These are phyloP conservation scores for Okamejei kenojei DNA, from an alignment of 2,797 vertebrate genomes.

Conservation along the genomic window DNA sequence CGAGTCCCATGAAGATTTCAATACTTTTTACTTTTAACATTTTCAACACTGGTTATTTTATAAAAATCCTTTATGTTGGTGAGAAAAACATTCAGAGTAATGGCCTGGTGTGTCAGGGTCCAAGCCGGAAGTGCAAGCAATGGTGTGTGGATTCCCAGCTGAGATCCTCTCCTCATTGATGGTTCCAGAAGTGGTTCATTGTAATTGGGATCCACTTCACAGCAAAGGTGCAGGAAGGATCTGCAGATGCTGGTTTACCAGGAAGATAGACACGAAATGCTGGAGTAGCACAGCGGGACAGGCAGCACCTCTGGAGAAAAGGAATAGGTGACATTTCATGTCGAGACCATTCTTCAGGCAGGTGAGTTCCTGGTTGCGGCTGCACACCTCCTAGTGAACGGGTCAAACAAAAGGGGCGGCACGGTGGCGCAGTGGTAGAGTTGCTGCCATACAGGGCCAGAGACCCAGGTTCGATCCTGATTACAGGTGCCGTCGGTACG, in stretches of 20 bases:
- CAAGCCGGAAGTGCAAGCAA: background rate
- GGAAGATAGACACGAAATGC: no score
- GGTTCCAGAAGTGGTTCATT: background rate
- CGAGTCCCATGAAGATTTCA: background rate
- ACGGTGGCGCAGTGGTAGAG: no score
- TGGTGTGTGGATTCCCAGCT: background rate
- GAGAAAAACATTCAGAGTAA: background rate
- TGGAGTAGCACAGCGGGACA: no score
- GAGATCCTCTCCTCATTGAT: background rate
- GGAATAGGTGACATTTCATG: no score
- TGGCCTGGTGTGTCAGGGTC: background rate
- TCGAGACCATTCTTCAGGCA: no score
- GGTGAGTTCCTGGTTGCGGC: background rate
- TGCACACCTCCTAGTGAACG: background rate
- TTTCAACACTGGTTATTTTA: background rate
- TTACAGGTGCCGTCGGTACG: no score
- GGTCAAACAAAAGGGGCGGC: background rate
- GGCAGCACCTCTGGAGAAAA: no score
- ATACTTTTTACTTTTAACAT: background rate
- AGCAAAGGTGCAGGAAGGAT: background rate
- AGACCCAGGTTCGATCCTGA: no score
- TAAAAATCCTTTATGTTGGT: background rate
- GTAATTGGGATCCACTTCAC: background rate
- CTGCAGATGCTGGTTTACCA: no score
- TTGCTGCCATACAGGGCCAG: no score